phyloP scores from a whole-genome alignment of 2,797 vertebrate genomes.

The Babyrousa celebensis region DNA sequence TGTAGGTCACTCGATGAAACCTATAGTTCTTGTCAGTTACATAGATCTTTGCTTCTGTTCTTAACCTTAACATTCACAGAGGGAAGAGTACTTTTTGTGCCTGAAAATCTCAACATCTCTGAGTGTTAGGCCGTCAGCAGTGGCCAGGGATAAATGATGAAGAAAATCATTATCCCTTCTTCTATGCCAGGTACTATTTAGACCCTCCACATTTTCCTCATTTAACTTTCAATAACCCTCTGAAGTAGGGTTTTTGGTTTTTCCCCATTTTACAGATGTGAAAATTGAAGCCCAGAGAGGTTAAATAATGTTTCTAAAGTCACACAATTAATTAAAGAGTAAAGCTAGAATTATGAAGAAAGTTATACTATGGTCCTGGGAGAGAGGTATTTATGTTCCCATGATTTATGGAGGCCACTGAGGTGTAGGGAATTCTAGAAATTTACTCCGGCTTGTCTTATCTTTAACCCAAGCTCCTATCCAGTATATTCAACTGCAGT shows the following conservation, averaged over 20 bases:
- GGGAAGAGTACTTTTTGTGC: background rate
- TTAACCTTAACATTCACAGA: constrained; percentile 21
- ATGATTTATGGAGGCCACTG: background rate
- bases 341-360: background rate
- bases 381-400: background rate
- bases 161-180: background rate
- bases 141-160: background rate
- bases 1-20: background rate
- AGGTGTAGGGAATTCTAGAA: background rate
- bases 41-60: background rate
- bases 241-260: background rate
- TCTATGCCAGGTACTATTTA: background rate
- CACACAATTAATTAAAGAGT: background rate
- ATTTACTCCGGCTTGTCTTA: background rate
- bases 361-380: background rate
- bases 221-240: constrained; percentile 25
- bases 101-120: constrained; percentile 16
- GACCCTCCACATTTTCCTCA: background rate
- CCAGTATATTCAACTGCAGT: background rate
- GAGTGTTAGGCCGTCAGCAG: background rate
- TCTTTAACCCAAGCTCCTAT: background rate
- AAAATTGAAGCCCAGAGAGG: constrained; percentile 49
- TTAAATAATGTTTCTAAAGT: constrained; percentile 52
- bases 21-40: background rate
- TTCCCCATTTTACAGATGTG: background rate